Evolutionary conservation across 2,888 invertebrate species (phyloP).

Genomic region (Chaitophorus viminalis): DNA sequence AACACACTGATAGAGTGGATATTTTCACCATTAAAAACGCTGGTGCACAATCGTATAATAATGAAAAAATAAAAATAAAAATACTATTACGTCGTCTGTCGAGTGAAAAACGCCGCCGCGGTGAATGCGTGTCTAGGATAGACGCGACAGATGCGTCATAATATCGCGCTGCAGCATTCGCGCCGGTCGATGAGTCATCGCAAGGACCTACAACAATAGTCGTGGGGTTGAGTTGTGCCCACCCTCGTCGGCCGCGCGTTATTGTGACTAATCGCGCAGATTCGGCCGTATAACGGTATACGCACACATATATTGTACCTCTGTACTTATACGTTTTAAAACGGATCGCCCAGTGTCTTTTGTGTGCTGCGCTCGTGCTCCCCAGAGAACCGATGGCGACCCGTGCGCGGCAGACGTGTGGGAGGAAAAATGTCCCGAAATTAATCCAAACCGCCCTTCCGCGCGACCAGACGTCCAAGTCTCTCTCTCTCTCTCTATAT

Average conservation of each 20-base stretch:
- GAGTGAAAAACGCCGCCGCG: too few relatives aligned
- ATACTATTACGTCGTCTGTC: too few relatives aligned
- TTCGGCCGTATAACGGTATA: too few relatives aligned
- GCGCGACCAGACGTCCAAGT: neutral
- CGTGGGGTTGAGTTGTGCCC: conserved; percentile 11
- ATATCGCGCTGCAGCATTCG: neutral
- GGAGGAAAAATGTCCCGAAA: neutral
- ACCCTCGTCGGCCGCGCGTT: neutral
- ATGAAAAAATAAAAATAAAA: too few relatives aligned
- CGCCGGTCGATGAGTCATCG: conserved; percentile 4
- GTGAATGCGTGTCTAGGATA: neutral
- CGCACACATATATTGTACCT: neutral
- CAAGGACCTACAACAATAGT: conserved; percentile 37
- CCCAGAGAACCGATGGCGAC: neutral
- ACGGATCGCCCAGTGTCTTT: neutral
- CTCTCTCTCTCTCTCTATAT: too few relatives aligned
- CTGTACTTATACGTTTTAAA: neutral
- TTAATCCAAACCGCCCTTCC: neutral
- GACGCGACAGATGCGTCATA: conserved; percentile 26
- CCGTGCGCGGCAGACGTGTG: neutral
- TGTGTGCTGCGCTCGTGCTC: neutral
- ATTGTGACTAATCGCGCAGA: too few relatives aligned
- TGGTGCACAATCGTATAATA: too few relatives aligned
- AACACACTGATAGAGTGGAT: too few relatives aligned
- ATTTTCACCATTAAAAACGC: too few relatives aligned